Conservation (phyloP, 1,140 invertebrate species). For the Manduca sexta region DNA sequence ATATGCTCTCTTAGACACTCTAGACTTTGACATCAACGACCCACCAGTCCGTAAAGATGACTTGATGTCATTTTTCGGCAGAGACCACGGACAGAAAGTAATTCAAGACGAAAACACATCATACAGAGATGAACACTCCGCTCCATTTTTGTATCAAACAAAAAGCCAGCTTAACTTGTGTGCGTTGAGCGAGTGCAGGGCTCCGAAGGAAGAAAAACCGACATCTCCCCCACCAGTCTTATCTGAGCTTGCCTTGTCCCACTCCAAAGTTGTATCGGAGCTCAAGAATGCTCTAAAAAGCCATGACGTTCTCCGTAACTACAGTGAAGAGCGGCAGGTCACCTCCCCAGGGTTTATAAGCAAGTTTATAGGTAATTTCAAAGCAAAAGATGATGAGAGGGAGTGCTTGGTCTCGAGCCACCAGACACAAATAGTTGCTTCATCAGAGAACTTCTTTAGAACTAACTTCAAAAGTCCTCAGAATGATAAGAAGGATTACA, state of each 20-base stretch:
- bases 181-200: conserved; percentile 55
- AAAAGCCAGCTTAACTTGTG: conserved; percentile 84
- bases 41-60: conserved; percentile 57
- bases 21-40: conserved; percentile 60
- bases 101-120: conserved; percentile 72
- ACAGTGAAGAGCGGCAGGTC: conserved; percentile 35
- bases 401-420: conserved; percentile 52
- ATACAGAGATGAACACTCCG: conserved; percentile 85
- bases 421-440: conserved; percentile 60
- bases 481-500: conserved; percentile 54
- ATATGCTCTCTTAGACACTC: conserved; percentile 74
- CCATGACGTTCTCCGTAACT: conserved; percentile 49
- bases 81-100: conserved; percentile 65
- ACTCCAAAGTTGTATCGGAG: conserved; percentile 68
- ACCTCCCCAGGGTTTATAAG: conserved; percentile 59
- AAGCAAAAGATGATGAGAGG: conserved; percentile 57
- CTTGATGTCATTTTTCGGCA: conserved; percentile 66
- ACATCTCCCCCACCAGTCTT: conserved; percentile 47
- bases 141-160: conserved; percentile 85
- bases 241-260: conserved; percentile 58
- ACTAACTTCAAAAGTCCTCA: conserved; percentile 62
- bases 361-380: conserved; percentile 67
- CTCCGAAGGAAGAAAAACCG: conserved; percentile 32
- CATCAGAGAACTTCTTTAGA: conserved; percentile 67
- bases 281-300: conserved; percentile 67